Conservation (phyloP, 2,113 vertebrate genomes). For the Pipa parva region DNA sequence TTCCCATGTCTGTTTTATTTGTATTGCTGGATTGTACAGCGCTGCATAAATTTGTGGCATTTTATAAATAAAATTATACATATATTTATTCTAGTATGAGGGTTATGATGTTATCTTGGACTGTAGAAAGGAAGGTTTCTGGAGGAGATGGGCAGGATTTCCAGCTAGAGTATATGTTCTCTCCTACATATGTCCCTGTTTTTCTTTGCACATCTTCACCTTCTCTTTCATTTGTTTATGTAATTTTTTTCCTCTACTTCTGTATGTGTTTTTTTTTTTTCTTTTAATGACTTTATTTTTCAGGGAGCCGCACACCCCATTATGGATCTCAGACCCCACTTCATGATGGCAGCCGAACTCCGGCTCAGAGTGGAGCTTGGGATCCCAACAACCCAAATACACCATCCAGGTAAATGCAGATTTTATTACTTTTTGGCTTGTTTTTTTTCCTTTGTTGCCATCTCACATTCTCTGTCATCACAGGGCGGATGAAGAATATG, state of each 20-base stretch:
- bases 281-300: rapidly evolving
- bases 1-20: too few relatives aligned
- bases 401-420: conserved; percentile 72
- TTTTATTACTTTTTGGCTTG: neutral
- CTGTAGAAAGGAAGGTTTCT: too few relatives aligned
- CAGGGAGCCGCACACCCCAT: conserved; percentile 87
- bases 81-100: too few relatives aligned
- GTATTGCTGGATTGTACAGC: too few relatives aligned
- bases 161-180: too few relatives aligned
- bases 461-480: neutral
- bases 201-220: too few relatives aligned
- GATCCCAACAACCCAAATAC: conserved; percentile 93
- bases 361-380: conserved; percentile 91
- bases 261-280: neutral
- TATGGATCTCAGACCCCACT: conserved; percentile 88
- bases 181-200: too few relatives aligned
- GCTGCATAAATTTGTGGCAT: too few relatives aligned
- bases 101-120: too few relatives aligned
- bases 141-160: too few relatives aligned
- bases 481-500: conserved; percentile 88
- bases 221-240: too few relatives aligned
- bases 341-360: conserved; percentile 89
- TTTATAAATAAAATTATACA: too few relatives aligned
- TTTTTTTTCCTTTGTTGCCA: neutral
- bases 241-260: neutral